These are phyloP conservation scores for Melieria picta DNA, from an alignment of 2,888 invertebrate species.

Conservation along the genomic window DNA sequence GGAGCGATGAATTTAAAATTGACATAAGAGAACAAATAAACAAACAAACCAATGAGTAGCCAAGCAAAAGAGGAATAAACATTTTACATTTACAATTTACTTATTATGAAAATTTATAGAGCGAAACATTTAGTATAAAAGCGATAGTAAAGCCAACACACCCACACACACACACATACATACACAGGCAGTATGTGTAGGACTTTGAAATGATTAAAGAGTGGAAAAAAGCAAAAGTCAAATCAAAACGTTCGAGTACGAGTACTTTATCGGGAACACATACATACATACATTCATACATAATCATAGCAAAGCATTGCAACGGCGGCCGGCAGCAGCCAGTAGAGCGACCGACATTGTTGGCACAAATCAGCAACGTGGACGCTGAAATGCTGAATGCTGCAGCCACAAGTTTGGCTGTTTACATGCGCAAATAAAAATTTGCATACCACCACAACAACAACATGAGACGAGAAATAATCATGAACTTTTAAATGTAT, in stretches of 20 bases:
- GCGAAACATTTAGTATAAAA: background rate
- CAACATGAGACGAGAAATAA: conserved; percentile 1
- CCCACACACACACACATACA: conserved; percentile 8
- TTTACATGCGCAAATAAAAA: background rate
- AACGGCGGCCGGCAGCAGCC: no score
- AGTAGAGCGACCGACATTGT: no score
- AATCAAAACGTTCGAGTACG: background rate
- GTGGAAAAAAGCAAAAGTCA: background rate
- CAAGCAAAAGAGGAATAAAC: background rate
- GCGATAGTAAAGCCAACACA: background rate
- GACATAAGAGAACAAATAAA: conserved; percentile 1
- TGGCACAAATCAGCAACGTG: no score
- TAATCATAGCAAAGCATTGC: conserved; percentile 4
- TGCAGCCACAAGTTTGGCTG: background rate
- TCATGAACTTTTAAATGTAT: conserved; percentile 26
- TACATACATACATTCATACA: conserved; percentile 24
- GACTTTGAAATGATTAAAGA: background rate
- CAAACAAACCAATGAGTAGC: background rate
- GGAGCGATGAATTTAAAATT: background rate
- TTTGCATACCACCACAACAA: background rate
- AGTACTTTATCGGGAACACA: conserved; percentile 13
- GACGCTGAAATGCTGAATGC: no score
- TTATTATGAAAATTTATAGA: no score
- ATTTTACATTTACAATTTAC: background rate
- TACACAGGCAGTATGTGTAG: background rate